Conservation (phyloP, 2,797 vertebrate genomes). For the Macrochelys suwanniensis region DNA sequence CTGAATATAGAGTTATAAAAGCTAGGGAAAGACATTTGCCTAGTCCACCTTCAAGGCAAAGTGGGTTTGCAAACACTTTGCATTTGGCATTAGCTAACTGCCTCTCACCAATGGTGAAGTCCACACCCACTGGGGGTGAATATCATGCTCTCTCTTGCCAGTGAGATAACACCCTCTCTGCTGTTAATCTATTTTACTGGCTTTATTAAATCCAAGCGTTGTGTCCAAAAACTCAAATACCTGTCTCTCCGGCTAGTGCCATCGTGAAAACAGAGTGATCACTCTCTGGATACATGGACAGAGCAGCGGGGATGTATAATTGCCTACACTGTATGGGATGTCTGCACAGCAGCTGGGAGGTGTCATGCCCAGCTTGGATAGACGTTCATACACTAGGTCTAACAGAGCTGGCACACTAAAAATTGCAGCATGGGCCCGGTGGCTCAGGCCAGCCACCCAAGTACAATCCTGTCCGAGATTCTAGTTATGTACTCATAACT, state of each 20-base stretch:
- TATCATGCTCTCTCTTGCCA: not conserved
- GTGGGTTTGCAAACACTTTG: not conserved
- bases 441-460: not conserved
- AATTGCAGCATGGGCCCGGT: not conserved
- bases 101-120: not conserved
- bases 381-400: not conserved
- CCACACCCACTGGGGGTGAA: not conserved
- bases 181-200: not conserved
- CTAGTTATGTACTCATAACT: not conserved
- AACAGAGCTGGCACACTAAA: no score
- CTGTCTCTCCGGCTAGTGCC: not conserved
- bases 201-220: no score
- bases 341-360: no score
- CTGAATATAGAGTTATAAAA: conserved; percentile 8
- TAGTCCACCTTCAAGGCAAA: not conserved
- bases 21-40: not conserved
- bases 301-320: no score
- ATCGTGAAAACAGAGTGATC: not conserved
- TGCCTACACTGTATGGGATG: no score
- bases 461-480: not conserved
- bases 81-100: not conserved
- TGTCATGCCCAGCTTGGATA: not conserved
- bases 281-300: no score
- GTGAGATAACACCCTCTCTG: accelerated
- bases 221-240: not conserved